Percentiles rank a stretch among this genome's conserved stretches.
These are phyloP conservation scores for Phaenicophaeus curvirostris DNA, from an alignment of 2,797 vertebrate genomes.

Conservation along the genomic window DNA sequence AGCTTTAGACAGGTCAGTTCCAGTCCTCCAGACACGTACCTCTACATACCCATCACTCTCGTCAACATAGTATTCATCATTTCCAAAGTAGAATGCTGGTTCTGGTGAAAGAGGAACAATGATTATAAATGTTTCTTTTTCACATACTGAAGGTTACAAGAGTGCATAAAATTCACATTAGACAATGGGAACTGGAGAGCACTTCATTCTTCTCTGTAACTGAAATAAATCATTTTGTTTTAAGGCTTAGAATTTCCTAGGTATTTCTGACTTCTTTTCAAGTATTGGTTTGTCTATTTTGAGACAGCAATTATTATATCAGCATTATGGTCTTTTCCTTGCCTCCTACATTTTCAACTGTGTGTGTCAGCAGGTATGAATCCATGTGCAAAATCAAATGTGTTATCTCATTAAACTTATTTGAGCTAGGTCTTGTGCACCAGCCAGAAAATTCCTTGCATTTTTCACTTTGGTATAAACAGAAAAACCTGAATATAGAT, in stretches of 20 bases:
- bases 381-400: not conserved
- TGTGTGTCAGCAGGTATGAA: not conserved
- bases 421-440: not conserved
- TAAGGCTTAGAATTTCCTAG: not conserved
- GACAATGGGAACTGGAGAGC: not conserved
- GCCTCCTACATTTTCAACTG: slow-evolving; percentile 15
- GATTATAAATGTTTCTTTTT: not conserved
- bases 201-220: not conserved
- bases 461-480: slow-evolving; percentile 55
- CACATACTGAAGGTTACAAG: fast-evolving
- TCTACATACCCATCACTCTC: slow-evolving; percentile 89
- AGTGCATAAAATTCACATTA: not conserved
- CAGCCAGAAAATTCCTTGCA: slow-evolving; percentile 67
- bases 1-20: slow-evolving; percentile 87
- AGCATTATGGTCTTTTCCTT: not conserved
- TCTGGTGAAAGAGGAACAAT: slow-evolving; percentile 73
- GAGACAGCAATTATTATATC: not conserved
- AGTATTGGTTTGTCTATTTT: not conserved
- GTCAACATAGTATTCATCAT: slow-evolving; percentile 84
- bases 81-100: slow-evolving; percentile 90
- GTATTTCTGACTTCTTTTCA: not conserved
- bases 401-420: slow-evolving; percentile 36
- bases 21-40: slow-evolving; percentile 88
- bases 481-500: slow-evolving; percentile 46
- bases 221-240: not conserved